Conservation (phyloP, 2,797 vertebrate species). For the Pipistrellus pygmaeus region DNA sequence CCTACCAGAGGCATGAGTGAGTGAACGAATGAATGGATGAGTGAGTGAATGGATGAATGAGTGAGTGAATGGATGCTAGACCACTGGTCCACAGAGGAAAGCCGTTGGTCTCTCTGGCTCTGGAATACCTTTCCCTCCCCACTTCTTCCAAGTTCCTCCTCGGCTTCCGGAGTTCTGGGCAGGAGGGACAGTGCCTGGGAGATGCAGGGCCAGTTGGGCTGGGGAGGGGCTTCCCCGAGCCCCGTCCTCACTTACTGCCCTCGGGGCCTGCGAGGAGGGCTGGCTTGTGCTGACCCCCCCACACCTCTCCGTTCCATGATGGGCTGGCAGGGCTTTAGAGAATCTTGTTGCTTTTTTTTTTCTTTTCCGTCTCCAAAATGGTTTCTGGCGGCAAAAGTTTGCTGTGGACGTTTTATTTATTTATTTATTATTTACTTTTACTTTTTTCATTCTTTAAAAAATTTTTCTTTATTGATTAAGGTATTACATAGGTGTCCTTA, state of each 20-base stretch:
- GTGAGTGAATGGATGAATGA: neutral
- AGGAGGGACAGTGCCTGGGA: neutral
- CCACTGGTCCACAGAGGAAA: neutral
- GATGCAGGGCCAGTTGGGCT: accelerated
- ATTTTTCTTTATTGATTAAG: neutral
- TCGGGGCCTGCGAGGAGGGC: accelerated
- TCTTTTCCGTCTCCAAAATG: neutral
- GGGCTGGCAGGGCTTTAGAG: neutral
- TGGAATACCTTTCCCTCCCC: too few relatives aligned
- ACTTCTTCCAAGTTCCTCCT: neutral
- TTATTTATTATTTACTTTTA: too few relatives aligned
- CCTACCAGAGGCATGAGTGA: too few relatives aligned
- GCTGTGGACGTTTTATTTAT: neutral
- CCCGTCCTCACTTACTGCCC: accelerated
- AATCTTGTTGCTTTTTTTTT: neutral
- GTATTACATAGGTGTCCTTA: too few relatives aligned
- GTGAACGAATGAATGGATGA: neutral
- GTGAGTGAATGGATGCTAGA: neutral
- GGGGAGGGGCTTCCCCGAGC: neutral
- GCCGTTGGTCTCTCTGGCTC: accelerated
- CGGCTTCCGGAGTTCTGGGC: neutral
- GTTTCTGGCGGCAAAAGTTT: neutral
- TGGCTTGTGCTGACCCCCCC: accelerated
- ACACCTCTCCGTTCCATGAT: accelerated
- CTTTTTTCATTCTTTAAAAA: too few relatives aligned